Base-by-base conservation (phyloP, 2,113 vertebrate species). In the Prunella fulvescens region DNA sequence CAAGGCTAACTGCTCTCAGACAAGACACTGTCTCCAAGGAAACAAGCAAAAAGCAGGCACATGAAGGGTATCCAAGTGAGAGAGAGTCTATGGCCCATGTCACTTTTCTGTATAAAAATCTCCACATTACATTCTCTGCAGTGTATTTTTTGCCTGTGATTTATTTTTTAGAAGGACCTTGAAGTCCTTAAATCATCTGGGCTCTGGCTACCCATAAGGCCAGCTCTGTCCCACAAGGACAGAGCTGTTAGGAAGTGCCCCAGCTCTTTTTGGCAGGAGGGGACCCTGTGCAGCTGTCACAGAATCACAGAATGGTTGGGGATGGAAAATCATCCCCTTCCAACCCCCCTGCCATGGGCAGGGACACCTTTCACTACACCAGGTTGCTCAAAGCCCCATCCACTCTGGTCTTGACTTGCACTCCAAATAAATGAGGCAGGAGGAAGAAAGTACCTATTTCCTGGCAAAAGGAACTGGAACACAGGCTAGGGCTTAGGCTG, bases 1-100 rank as follows among this genome's bases (percentile, higher is more conserved):
- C 95, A 96, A 96, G 93, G 95, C 94, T 92, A 93, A 87, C 90
- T 94, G 96, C 90, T 95, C 82, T 67, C 88, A 93, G 90, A 87
- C 85, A 88, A 95, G 94, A 48, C 88, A 71, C 94, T 57, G 94
- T 96, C 95, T 96, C 95, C 96, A 96, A 96, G 96, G 96, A 97
- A 94, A 97, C 85, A 0, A 94, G 76, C 80, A 92, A 83, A 96
- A 81, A 60, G 88, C 82, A 86, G 45, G 67, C 86, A 84, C 82
- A 95, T 11, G 82, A 92, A 94, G 90, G 93, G 90, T 94, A 95
- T 93, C 90, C 86, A 91, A 96, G 92, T 81, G 94, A 96, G 90
- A 88, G 88, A 58, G 70, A 86, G 33, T 78, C 90, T 88, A 57
- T 6, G 79, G 85, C 51, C 92, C 65, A 4, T 93, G 93, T 60